A percentile compares a stretch with the other conserved stretches of the same genome.
These are phyloP conservation scores for Sphenodon punctatus DNA, from an alignment of 2,797 vertebrate genomes.

Conservation along the genomic window DNA sequence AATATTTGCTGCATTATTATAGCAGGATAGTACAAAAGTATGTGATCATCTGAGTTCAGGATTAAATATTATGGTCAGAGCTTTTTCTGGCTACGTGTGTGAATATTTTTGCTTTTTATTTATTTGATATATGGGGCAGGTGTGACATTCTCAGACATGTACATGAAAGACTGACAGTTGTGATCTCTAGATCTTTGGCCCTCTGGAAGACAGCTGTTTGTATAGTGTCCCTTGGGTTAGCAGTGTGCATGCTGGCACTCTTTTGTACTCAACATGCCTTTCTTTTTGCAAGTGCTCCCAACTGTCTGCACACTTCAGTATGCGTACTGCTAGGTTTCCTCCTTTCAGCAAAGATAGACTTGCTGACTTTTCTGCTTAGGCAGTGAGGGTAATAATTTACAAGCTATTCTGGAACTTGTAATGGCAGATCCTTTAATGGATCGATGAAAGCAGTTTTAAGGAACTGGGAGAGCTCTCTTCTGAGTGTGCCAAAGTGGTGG, in stretches of 20 bases:
- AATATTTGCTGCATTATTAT: neutral
- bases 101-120: neutral
- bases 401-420: neutral
- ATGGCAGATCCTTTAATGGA: neutral
- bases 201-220: neutral
- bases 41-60: neutral
- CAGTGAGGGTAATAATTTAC: accelerated
- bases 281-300: neutral
- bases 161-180: neutral
- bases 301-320: neutral
- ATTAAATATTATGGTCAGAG: accelerated
- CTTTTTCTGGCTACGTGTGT: neutral
- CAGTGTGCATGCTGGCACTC: accelerated
- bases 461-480: neutral
- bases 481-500: accelerated
- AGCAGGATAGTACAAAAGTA: accelerated
- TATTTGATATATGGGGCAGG: accelerated
- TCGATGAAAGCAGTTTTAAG: neutral
- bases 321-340: neutral
- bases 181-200: neutral
- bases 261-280: accelerated
- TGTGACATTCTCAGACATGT: accelerated
- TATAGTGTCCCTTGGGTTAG: neutral
- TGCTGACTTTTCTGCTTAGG: neutral
- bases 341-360: neutral